Base-by-base conservation (phyloP, 2,797 vertebrate species). In the Phrynocephalus guinanensis region DNA sequence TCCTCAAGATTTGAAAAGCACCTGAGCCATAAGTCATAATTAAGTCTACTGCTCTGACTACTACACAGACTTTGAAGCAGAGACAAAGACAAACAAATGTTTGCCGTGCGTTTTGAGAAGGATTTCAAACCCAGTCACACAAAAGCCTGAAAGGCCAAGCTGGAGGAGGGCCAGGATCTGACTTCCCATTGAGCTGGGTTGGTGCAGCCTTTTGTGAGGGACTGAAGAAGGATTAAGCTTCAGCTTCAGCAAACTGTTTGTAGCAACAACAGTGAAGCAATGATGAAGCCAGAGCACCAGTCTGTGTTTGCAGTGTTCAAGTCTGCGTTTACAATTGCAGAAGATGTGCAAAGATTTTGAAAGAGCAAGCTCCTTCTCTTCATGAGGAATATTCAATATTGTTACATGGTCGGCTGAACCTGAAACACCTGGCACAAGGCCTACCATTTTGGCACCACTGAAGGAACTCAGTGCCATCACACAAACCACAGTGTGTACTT, bases 201-300 rank as follows among this genome's bases (percentile, higher is more conserved):
- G 87, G 88, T 33, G 85, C 66, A 94, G 91, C 89, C 89, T 92
- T 94, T 92, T 88, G 84, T 86, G 86, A 91, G 89, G 88, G 90
- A 76, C 89, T 92, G 91, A 87, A 92, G 90, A n/a, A 90, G 88
- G 93, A 94, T 94, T 93, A 94, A 93, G 92, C 75, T 86, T 72
- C 86, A 93, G 91, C 90, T 93, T 95, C 80, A 89, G 93, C 93
- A 93, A 95, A 93, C 91, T 92, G 60, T 87, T 73, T 91, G 91
- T 92, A 86, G 90, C 81, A 89, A 92, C 86, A 90, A 82, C 85
- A 90, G 90, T 1, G 79, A 93, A 93, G 92, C 86, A 87, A 76
- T 0, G 76, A 93, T 38, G 89, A 95, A 93, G 91, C 48, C 87
- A 81, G 84, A 0, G 80, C 26, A 89, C 10, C 83, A 90, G 81